Evolutionary conservation across 2,797 vertebrate genomes (phyloP).

Genomic region (Arvicola amphibius): DNA sequence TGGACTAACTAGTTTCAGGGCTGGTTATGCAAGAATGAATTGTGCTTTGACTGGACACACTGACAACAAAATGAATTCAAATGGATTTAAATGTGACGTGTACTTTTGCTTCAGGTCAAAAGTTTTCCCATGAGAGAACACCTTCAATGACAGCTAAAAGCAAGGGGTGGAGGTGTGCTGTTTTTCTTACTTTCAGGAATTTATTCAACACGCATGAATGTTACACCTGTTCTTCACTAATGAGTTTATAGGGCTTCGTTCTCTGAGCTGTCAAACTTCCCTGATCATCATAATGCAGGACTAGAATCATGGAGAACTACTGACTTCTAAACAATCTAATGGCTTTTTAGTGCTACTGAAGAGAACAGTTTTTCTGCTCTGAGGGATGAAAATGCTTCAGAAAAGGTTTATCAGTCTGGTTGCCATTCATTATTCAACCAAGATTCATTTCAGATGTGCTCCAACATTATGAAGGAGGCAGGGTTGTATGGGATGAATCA

Average conservation of each 20-base stretch:
- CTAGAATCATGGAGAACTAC: not conserved
- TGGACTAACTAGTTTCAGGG: slow-evolving; percentile 36
- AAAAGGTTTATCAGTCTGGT: not conserved
- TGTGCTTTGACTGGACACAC: not conserved
- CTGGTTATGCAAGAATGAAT: slow-evolving; percentile 53
- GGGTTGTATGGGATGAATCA: not conserved
- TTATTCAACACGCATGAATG: not conserved
- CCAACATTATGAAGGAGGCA: not conserved
- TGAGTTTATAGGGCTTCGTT: not conserved
- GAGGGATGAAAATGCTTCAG: not conserved
- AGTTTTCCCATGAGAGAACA: slow-evolving; percentile 58
- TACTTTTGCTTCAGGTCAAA: slow-evolving; percentile 57
- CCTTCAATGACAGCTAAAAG: slow-evolving; percentile 12
- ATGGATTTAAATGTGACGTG: slow-evolving; percentile 48
- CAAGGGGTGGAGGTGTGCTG: not conserved
- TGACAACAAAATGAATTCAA: slow-evolving; percentile 50
- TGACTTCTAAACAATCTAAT: not conserved
- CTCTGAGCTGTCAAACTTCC: not conserved
- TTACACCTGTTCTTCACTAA: not conserved
- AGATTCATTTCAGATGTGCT: not conserved
- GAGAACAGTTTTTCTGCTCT: not conserved
- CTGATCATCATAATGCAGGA: not conserved
- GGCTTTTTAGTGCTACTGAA: not conserved
- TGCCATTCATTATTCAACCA: not conserved
- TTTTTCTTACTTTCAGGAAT: slow-evolving; percentile 15